phyloP scores from a whole-genome alignment of 1,140 invertebrate genomes.

The Calephelis nemesis region DNA sequence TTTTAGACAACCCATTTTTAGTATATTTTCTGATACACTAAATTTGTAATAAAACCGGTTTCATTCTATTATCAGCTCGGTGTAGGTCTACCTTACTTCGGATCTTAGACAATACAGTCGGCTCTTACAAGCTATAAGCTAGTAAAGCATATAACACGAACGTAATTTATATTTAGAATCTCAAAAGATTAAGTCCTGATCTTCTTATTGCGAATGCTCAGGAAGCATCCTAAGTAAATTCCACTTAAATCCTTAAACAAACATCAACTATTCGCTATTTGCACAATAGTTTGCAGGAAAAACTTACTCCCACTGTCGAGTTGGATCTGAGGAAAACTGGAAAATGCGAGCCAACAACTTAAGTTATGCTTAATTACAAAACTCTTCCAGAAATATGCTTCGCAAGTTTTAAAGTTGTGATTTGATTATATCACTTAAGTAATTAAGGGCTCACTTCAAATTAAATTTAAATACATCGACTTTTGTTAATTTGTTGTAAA shows the following conservation, averaged over 20 bases:
- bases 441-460: background rate
- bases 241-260: background rate
- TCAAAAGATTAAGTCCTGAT: no score
- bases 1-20: no score
- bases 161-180: no score
- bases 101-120: no score
- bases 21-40: no score
- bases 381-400: slow-evolving; percentile 4
- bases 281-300: slow-evolving; percentile 2
- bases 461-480: background rate
- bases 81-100: no score
- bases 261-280: background rate
- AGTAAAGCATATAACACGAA: no score
- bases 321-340: background rate
- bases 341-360: background rate
- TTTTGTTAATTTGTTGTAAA: background rate
- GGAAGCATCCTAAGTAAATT: no score
- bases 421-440: background rate
- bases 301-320: background rate
- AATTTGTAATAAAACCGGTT: no score
- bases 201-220: no score
- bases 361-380: slow-evolving; percentile 13
- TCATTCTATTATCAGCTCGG: no score
- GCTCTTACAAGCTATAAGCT: no score
- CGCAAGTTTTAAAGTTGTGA: background rate